These are phyloP conservation scores for Ataeniobius toweri DNA, from an alignment of 2,797 vertebrate species.

Conservation along the genomic window DNA sequence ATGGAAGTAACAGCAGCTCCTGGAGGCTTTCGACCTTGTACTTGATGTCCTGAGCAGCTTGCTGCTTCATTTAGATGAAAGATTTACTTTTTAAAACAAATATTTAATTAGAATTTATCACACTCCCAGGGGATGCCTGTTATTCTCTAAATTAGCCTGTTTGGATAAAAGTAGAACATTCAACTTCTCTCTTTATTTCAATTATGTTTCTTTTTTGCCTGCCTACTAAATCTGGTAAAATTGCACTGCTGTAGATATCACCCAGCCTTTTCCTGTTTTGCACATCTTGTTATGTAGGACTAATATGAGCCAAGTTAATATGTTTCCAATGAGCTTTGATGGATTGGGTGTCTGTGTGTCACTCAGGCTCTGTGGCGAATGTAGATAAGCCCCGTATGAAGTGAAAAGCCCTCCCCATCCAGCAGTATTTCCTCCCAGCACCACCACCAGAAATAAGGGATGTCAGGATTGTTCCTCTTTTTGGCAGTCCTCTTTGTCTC, in stretches of 20 bases:
- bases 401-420: slow-evolving; percentile 69
- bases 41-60: slow-evolving; percentile 24
- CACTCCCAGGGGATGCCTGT: neutral
- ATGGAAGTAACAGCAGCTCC: slow-evolving; percentile 45
- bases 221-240: slow-evolving; percentile 17
- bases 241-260: slow-evolving; percentile 16
- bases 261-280: slow-evolving; percentile 52
- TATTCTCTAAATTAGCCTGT: neutral
- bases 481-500: slow-evolving; percentile 75
- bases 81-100: slow-evolving; percentile 2
- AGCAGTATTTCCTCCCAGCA: slow-evolving; percentile 67
- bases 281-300: slow-evolving; percentile 22
- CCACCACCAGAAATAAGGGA: slow-evolving; percentile 80
- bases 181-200: neutral
- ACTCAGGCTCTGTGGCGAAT: slow-evolving; percentile 73
- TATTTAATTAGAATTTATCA: slow-evolving; percentile 1
- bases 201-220: neutral
- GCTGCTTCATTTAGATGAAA: slow-evolving; percentile 10
- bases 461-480: slow-evolving; percentile 83
- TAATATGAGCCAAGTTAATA: slow-evolving; percentile 34
- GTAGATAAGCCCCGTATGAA: slow-evolving; percentile 77
- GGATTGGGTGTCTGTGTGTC: slow-evolving; percentile 72
- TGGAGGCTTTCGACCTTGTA: slow-evolving; percentile 19
- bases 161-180: slow-evolving; percentile 4
- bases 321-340: slow-evolving; percentile 58